Percentiles rank a stretch among this genome's conserved stretches.
These are phyloP conservation scores for Ligdia adustata DNA, from an alignment of 2,888 invertebrate species.

Conservation along the genomic window DNA sequence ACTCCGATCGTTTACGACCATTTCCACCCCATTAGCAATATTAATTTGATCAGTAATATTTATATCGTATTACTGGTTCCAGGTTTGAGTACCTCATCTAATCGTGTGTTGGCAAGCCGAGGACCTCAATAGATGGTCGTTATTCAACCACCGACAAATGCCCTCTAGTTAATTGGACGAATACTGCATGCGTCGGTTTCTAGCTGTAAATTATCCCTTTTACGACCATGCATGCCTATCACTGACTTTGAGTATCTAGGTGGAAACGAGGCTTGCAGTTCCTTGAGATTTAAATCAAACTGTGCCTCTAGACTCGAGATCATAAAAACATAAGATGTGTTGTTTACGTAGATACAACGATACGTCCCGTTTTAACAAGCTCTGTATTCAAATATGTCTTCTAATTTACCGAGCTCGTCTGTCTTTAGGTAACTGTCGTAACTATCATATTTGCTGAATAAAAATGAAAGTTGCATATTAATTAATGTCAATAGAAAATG, in stretches of 20 bases:
- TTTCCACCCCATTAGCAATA: constrained; percentile 8
- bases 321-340: too few species aligned
- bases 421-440: too few species aligned
- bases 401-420: too few species aligned
- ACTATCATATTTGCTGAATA: too few species aligned
- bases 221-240: constrained; percentile 64
- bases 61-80: neutral
- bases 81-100: constrained; percentile 33
- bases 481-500: too few species aligned
- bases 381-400: too few species aligned
- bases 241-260: constrained; percentile 49
- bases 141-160: constrained; percentile 67
- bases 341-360: too few species aligned
- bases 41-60: constrained; percentile 2
- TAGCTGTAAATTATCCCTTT: constrained; percentile 68
- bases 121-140: constrained; percentile 49
- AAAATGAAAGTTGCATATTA: too few species aligned
- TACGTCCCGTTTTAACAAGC: too few species aligned
- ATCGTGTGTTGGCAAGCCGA: constrained; percentile 39
- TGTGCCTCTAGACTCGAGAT: neutral
- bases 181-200: constrained; percentile 46
- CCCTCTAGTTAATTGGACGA: constrained; percentile 67
- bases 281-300: neutral
- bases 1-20: neutral
- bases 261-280: constrained; percentile 46